phyloP scores from a whole-genome alignment of 2,888 invertebrate species.

The Caenorhabditis sp. region DNA sequence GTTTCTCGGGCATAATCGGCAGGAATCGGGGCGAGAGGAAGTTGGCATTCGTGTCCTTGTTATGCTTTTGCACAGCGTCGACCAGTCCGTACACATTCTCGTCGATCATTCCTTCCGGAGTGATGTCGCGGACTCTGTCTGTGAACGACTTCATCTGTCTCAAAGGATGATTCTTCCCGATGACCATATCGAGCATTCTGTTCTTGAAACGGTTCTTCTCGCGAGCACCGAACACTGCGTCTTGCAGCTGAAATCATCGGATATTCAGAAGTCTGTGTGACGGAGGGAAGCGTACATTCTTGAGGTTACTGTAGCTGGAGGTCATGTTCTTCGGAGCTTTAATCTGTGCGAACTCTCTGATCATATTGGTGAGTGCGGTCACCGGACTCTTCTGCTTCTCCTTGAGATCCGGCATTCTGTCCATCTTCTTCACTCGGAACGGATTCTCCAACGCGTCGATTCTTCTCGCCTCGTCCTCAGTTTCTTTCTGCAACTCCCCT shows the following conservation, averaged over 20 bases:
- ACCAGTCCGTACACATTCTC: slow-evolving; percentile 63
- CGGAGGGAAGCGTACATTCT: slow-evolving; percentile 10
- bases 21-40: slow-evolving; percentile 70
- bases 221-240: slow-evolving; percentile 49
- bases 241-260: slow-evolving; percentile 59
- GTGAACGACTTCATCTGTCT: slow-evolving; percentile 43
- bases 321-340: slow-evolving; percentile 29
- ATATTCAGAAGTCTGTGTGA: not conserved
- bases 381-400: slow-evolving; percentile 51
- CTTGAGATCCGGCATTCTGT: slow-evolving; percentile 24
- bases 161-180: slow-evolving; percentile 67
- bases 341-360: slow-evolving; percentile 25
- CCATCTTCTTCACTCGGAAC: slow-evolving; percentile 37
- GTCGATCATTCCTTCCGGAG: slow-evolving; percentile 57
- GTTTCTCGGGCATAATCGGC: slow-evolving; percentile 66
- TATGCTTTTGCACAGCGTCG: slow-evolving; percentile 62
- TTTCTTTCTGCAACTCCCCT: slow-evolving; percentile 55
- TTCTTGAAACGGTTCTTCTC: slow-evolving; percentile 60
- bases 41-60: slow-evolving; percentile 62
- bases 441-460: slow-evolving; percentile 43
- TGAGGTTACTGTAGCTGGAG: slow-evolving; percentile 26
- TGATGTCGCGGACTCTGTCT: slow-evolving; percentile 56
- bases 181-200: slow-evolving; percentile 70
- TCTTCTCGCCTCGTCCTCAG: slow-evolving; percentile 48
- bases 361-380: slow-evolving; percentile 27